Evolutionary conservation across 2,113 vertebrate genomes (phyloP).

Genomic region (Brachypodius melanocephalos): DNA sequence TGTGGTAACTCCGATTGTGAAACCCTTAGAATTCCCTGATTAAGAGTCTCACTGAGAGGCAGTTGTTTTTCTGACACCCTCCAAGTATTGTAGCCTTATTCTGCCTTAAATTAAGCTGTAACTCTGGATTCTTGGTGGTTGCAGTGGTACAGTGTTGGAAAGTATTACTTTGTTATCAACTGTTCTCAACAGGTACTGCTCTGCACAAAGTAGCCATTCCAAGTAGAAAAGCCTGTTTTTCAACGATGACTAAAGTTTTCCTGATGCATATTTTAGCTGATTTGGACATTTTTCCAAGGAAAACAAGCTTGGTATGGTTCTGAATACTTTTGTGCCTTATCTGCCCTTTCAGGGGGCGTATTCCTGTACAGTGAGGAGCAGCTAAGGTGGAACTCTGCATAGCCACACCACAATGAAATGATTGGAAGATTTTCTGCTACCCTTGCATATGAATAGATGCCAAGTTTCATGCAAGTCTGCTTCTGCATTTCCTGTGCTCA

Average conservation of each 20-base stretch:
- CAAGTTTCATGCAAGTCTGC: background rate
- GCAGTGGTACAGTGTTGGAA: background rate
- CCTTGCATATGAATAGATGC: background rate
- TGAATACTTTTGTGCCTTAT: background rate
- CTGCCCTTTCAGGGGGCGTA: background rate
- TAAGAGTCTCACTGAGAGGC: background rate
- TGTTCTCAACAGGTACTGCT: background rate
- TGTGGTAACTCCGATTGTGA: background rate
- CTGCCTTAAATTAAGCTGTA: background rate
- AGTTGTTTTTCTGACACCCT: background rate
- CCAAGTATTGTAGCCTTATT: background rate
- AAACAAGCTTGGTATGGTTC: background rate
- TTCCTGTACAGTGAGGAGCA: background rate
- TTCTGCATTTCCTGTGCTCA: background rate
- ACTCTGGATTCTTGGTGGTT: background rate
- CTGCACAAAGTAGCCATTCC: background rate
- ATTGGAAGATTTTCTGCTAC: background rate
- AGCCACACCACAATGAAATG: background rate
- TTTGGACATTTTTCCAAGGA: background rate
- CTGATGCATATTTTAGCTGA: background rate
- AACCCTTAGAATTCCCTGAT: background rate
- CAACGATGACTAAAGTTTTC: background rate
- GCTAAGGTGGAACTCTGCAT: background rate
- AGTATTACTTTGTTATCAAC: background rate
- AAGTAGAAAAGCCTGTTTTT: slow-evolving; percentile 11